Evolutionary conservation across 2,797 vertebrate genomes (phyloP).

Genomic region (Danio jaintianensis): DNA sequence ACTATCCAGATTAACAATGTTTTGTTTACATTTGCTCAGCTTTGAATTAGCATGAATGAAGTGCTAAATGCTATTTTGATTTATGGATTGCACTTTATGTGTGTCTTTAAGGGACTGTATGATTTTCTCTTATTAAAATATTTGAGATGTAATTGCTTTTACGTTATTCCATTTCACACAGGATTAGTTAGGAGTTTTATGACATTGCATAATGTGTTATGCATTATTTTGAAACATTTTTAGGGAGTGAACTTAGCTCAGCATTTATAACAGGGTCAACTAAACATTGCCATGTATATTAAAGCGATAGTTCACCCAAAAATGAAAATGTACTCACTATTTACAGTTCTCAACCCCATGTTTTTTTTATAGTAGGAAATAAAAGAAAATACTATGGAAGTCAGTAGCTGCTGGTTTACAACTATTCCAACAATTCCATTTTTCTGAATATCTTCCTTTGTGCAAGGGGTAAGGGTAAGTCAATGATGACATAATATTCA

Average conservation of each 20-base stretch:
- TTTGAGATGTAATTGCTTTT: neutral
- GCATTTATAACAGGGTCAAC: neutral
- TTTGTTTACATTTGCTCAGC: conserved; percentile 17
- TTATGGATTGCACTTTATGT: neutral
- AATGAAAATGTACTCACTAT: too few relatives aligned
- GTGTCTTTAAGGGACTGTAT: conserved; percentile 14
- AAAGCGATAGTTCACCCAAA: too few relatives aligned
- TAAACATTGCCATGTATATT: neutral
- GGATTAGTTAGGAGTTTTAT: neutral
- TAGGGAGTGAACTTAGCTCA: neutral
- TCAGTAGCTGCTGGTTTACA: too few relatives aligned
- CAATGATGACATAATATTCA: too few relatives aligned
- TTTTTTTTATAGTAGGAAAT: too few relatives aligned
- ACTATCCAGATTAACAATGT: neutral
- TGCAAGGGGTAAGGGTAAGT: too few relatives aligned
- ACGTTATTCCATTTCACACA: neutral
- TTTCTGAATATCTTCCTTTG: too few relatives aligned
- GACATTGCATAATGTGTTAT: neutral
- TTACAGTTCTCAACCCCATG: too few relatives aligned
- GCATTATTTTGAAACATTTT: neutral
- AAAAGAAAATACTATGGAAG: too few relatives aligned
- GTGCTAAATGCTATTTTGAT: conserved; percentile 8
- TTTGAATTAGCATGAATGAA: conserved; percentile 21
- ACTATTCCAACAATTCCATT: too few relatives aligned
- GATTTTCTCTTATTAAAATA: conserved; percentile 20